Percentiles rank a stretch among this genome's conserved stretches.
phyloP scores from a whole-genome alignment of 2,888 invertebrate species.

The Arctia plantaginis region DNA sequence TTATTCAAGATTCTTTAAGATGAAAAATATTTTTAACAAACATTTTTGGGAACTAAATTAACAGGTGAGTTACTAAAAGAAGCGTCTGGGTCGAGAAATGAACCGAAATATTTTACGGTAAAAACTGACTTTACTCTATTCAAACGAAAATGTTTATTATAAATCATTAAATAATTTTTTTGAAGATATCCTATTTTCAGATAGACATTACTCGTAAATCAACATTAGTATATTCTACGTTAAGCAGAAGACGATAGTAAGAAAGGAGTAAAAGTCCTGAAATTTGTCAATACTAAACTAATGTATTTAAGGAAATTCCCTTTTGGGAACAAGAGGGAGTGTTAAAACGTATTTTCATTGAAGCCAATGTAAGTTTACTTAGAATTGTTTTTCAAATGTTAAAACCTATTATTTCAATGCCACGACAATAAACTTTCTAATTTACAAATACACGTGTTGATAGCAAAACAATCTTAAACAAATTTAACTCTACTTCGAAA shows the following conservation, averaged over 20 bases:
- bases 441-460: not conserved
- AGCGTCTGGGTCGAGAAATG: not conserved
- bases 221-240: not conserved
- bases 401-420: not conserved
- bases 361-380: not conserved
- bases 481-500: not conserved
- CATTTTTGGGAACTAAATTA: not conserved
- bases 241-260: not conserved
- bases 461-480: not conserved
- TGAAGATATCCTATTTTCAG: not conserved
- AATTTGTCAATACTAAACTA: too few relatives aligned
- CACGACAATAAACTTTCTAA: not conserved
- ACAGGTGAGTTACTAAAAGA: not conserved
- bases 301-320: too few relatives aligned
- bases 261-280: not conserved
- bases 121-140: not conserved
- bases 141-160: not conserved
- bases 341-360: not conserved
- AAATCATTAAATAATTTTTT: not conserved
- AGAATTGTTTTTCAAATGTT: not conserved
- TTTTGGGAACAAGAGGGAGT: too few relatives aligned
- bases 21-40: not conserved
- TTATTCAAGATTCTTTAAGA: not conserved
- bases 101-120: not conserved
- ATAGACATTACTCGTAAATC: too few relatives aligned